Evolutionary conservation across 1,140 invertebrate species (phyloP), one percentile per base, ranked within the genome.

Genomic region (Berghia stephanieae): DNA sequence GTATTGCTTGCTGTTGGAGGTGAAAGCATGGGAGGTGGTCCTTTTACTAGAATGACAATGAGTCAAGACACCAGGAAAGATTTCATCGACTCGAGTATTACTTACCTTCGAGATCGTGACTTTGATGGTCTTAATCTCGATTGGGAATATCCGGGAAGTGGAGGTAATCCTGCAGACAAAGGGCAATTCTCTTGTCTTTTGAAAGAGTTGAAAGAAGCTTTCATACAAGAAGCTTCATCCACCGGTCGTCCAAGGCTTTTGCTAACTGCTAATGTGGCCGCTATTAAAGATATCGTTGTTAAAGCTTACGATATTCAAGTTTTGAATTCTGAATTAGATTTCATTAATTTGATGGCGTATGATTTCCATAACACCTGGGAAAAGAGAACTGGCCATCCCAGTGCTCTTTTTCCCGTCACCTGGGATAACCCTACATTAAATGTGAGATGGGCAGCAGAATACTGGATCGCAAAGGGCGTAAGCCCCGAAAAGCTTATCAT

Each of bases 101-200:
- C 94, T 88, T 98, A 97, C 87, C 91, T 98, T 63, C 91, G 96
- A 79, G 93, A 96, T 84, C 95, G 97, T 87, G 94, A 95, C 83
- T 99, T 99, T 88, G 96, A 99, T 90, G 97, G 97, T 10, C 92
- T 99, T 31, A 97, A 99, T 90, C 91, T 99, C 80, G 96, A 98
- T 87, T 99, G 96, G 96, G 96, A 98, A 86, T 98, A 98, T 90
- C 97, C 97, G 0, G 94, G 94, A 0, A 93, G 94, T 87, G 91
- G 96, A 52, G 96, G 98, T 86, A 97, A 96, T 83, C 93, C 95
- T 0, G 93, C 94, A 63, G 97, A 99, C 87, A 93, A 93, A 77
- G 93, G 95, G 80, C 96, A 97, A 88, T 99, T 98, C 87, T 95
- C 96, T 8, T 92, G 92, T 82, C 92, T 99, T 27, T 95, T 98